Evolutionary conservation across 1,140 invertebrate genomes (phyloP), one percentile per base, ranked within the genome.

Genomic region (Neodiprion fabricii): DNA sequence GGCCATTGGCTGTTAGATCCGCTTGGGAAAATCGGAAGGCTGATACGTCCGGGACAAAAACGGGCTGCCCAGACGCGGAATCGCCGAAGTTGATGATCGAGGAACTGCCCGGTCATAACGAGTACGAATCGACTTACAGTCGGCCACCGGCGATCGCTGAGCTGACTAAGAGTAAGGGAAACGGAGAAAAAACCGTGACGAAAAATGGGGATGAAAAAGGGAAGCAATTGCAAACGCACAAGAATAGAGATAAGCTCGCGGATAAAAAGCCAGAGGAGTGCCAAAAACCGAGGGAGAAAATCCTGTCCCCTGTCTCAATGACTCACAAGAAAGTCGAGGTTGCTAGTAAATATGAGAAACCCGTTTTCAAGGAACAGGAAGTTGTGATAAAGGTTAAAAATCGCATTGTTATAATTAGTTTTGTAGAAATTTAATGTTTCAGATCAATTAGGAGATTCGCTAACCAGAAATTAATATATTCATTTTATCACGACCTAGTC

Each of bases 1-100:
- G 48, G 21, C 21, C 12, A 11, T 28, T 65, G 72, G 71, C 11
- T 53, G 17, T 5, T 65, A 21, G 17, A 65, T 65, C 61, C 61
- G 12, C 7, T 40, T 40, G 28, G 61, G 17, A 65, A 65, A 65
- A 65, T 14, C 61, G 61, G 61, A 40, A 40, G 28, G 28, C 5
- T 40, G 28, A 40, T 40, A 3, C 5, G 1, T 40, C 28, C 28
- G 28, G 28, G 28, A 5, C 5, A 40, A 40, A 40, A 40, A 40
- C 28, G 28, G 28, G 28, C 28, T 40, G 28, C 5, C 2, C 28
- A 40, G 28, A 40, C 5, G 28, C 28, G 5, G 28, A 68, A 28
- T 61, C 78, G 0, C 78, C 79, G 12, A 74, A 72, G 28, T 74
- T 83, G 14, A 73, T 82, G 49, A 82, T 82, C n/a, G 77, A 83